Evolutionary conservation across 1,140 invertebrate genomes (phyloP).

Genomic region (Zaprionus capensis): DNA sequence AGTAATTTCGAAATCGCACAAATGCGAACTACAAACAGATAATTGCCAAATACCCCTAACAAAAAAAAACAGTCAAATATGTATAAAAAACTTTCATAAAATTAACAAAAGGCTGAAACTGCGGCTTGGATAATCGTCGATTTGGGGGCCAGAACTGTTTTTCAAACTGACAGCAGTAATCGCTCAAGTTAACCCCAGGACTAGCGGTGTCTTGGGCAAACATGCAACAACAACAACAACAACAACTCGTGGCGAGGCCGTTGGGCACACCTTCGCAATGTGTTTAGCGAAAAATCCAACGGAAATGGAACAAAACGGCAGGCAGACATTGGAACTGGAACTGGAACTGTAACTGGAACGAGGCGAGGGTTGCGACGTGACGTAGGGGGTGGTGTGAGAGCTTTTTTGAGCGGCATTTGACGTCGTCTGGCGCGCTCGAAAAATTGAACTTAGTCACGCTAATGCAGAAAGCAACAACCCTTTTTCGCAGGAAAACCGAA

Average conservation of each 20-base stretch:
- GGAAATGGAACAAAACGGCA: constrained; percentile 77
- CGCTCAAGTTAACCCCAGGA: constrained; percentile 52
- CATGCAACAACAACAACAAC: constrained; percentile 25
- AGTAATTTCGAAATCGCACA: constrained; percentile 72
- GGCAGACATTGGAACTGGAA: constrained; percentile 47
- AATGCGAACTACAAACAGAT: constrained; percentile 56
- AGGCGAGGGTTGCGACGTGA: constrained; percentile 4
- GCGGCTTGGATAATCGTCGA: constrained; percentile 57
- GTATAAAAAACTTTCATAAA: constrained; percentile 69
- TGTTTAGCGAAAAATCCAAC: constrained; percentile 38
- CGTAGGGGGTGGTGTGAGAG: neutral
- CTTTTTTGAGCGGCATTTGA: constrained; percentile 48
- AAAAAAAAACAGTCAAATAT: constrained; percentile 18
- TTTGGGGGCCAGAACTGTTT: constrained; percentile 53
- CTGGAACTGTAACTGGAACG: constrained; percentile 10
- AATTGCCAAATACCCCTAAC: constrained; percentile 58
- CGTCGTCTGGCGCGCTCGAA: constrained; percentile 38
- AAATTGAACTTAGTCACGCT: constrained; percentile 76
- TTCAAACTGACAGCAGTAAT: constrained; percentile 73
- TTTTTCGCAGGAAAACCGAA: constrained; percentile 68
- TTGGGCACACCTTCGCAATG: constrained; percentile 64
- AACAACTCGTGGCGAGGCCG: constrained; percentile 53
- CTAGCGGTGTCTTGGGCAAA: constrained; percentile 1
- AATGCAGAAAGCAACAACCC: constrained; percentile 69
- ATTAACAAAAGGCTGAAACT: constrained; percentile 56